A percentile compares a stretch with the other conserved stretches of the same genome.
Evolutionary conservation across 53 echinoderm and acorn worm genomes (phyloP).

Genomic region (Pentamera pediparva): DNA sequence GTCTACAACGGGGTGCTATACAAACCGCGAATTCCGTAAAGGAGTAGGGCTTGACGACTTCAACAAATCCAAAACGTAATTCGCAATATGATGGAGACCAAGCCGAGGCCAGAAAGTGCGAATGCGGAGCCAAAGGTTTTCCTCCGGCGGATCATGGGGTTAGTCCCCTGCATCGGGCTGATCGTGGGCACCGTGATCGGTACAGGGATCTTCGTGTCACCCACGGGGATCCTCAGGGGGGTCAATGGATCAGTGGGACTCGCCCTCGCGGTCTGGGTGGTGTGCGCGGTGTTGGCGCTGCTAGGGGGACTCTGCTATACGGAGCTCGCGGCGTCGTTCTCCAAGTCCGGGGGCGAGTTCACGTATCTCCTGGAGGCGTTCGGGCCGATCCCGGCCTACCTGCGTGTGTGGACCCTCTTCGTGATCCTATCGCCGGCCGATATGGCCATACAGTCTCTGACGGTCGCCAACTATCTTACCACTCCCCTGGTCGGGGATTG

Average conservation of each 20-base stretch:
- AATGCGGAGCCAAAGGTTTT: conserved; percentile 29
- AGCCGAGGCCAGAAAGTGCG: too few relatives aligned
- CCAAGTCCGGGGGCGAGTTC: conserved; percentile 72
- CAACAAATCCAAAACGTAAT: not conserved
- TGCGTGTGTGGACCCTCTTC: conserved; percentile 47
- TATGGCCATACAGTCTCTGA: conserved; percentile 44
- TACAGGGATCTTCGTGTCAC: conserved; percentile 61
- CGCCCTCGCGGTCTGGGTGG: conserved; percentile 35
- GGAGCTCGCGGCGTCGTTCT: conserved; percentile 58
- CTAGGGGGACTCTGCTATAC: conserved; percentile 66
- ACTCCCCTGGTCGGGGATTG: conserved; percentile 33
- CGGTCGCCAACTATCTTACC: conserved; percentile 48
- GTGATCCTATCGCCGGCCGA: conserved; percentile 39
- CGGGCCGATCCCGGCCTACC: conserved; percentile 46
- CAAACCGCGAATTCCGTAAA: too few relatives aligned
- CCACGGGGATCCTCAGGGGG: conserved; percentile 47
- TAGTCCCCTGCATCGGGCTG: conserved; percentile 61
- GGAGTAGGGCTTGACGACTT: too few relatives aligned
- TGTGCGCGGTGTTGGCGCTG: conserved; percentile 30
- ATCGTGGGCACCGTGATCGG: conserved; percentile 66
- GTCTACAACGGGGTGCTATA: too few relatives aligned
- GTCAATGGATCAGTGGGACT: conserved; percentile 48
- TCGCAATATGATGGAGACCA: not conserved
- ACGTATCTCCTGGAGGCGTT: conserved; percentile 43
- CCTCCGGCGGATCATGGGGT: conserved; percentile 35